These are phyloP conservation scores for Augochlorella aurata DNA, from an alignment of 2,888 invertebrate species.

Conservation along the genomic window DNA sequence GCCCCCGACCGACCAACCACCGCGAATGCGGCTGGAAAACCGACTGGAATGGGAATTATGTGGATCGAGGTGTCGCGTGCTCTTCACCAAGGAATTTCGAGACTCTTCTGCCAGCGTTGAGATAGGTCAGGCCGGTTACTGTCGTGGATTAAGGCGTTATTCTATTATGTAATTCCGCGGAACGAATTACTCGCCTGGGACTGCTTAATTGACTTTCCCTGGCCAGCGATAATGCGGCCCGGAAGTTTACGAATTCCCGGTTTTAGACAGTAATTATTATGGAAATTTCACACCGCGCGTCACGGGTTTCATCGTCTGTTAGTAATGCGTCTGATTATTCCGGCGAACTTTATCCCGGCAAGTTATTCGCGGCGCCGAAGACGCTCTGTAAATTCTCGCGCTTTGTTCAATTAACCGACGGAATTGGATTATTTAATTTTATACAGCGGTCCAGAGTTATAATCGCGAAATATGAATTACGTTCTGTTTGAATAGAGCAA, in stretches of 20 bases:
- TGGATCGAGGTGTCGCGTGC: conserved; percentile 59
- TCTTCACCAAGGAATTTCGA: conserved; percentile 36
- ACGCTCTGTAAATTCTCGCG: neutral
- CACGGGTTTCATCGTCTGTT: neutral
- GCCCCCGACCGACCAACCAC: conserved; percentile 14
- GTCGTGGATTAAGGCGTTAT: conserved; percentile 33
- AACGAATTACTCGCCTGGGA: neutral
- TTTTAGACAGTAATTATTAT: neutral
- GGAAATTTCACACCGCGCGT: neutral
- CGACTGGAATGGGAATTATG: conserved; percentile 63
- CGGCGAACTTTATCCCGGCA: too few relatives aligned
- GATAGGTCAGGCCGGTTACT: conserved; percentile 42
- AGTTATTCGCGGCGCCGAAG: too few relatives aligned
- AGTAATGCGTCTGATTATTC: too few relatives aligned
- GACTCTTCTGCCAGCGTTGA: conserved; percentile 25
- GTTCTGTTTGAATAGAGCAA: too few relatives aligned
- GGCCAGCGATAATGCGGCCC: neutral
- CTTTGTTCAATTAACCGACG: neutral
- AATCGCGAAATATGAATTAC: too few relatives aligned
- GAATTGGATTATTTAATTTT: neutral
- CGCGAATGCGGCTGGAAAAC: conserved; percentile 54
- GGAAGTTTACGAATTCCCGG: neutral
- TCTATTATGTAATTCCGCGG: conserved; percentile 6
- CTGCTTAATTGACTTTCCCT: neutral
- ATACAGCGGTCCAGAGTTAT: neutral